phyloP scores from a whole-genome alignment of 2,888 invertebrate species.

The Tinea trinotella region DNA sequence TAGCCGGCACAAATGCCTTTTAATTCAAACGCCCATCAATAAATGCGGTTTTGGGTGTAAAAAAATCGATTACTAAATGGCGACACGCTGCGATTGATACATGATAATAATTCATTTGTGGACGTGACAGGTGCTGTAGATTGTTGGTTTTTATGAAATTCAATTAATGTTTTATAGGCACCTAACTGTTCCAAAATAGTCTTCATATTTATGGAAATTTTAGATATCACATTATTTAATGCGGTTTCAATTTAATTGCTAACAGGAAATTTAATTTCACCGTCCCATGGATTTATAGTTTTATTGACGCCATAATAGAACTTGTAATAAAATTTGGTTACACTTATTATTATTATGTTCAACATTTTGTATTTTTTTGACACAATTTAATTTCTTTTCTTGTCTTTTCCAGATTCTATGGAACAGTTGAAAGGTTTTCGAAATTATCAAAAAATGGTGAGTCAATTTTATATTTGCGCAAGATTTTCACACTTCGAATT shows the following conservation, averaged over 20 bases:
- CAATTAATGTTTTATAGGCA: conserved; percentile 58
- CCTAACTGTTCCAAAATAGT: conserved; percentile 41
- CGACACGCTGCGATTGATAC: conserved; percentile 70
- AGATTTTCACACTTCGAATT: not conserved
- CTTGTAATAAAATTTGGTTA: not conserved
- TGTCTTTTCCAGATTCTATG: conserved; percentile 55
- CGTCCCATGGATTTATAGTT: conserved; percentile 4
- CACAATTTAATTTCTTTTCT: not conserved
- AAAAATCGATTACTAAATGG: conserved; percentile 69
- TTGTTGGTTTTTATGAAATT: conserved; percentile 60
- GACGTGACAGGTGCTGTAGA: conserved; percentile 51
- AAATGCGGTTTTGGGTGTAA: conserved; percentile 68
- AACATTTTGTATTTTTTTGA: conserved; percentile 1
- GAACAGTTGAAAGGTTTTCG: conserved; percentile 48
- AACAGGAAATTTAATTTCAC: conserved; percentile 8
- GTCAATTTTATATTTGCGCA: conserved; percentile 34
- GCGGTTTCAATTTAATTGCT: conserved; percentile 14
- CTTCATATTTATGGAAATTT: conserved; percentile 17
- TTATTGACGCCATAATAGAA: conserved; percentile 9
- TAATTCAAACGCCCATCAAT: conserved; percentile 61
- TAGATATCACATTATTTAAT: conserved; percentile 8
- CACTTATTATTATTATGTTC: not conserved
- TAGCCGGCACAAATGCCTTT: conserved; percentile 62
- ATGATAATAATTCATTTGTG: conserved; percentile 64
- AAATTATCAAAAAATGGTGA: conserved; percentile 48